Evolutionary conservation across 30 jellyfish, hydroid and myxozoan genomes (phyloP).

Genomic region (Chrysaora quinquecirrha): DNA sequence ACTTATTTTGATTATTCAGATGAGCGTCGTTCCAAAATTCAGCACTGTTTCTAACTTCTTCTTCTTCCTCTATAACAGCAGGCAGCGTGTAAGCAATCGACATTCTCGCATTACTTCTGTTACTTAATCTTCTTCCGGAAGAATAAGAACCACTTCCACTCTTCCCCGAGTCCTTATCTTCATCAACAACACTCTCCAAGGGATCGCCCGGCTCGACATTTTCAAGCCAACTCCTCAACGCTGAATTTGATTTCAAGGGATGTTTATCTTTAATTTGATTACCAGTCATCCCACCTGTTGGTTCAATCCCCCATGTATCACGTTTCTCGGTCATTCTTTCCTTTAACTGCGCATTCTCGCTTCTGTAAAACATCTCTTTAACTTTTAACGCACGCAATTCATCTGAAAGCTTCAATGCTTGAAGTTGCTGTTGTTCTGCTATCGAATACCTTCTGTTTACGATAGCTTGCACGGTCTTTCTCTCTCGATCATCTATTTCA

Average conservation of each 20-base stretch:
- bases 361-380: conserved; percentile 29
- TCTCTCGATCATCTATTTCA: conserved; percentile 9
- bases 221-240: background rate
- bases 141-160: background rate
- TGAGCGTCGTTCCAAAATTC: background rate
- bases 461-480: conserved; percentile 27
- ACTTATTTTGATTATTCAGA: background rate
- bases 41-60: conserved; percentile 17
- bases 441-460: conserved; percentile 39
- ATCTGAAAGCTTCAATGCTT: conserved; percentile 48
- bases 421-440: conserved; percentile 25
- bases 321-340: conserved; percentile 19
- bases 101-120: conserved; percentile 16
- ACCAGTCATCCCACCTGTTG: background rate
- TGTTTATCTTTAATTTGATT: background rate
- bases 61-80: conserved; percentile 56
- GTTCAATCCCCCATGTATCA: background rate
- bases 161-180: background rate
- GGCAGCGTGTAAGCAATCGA: conserved; percentile 28
- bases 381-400: conserved; percentile 49
- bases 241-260: background rate
- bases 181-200: background rate
- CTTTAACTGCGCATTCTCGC: conserved; percentile 27
- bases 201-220: background rate
- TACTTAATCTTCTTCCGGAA: background rate